Conservation (phyloP, 2,113 vertebrate genomes). For the Maylandia zebra region DNA sequence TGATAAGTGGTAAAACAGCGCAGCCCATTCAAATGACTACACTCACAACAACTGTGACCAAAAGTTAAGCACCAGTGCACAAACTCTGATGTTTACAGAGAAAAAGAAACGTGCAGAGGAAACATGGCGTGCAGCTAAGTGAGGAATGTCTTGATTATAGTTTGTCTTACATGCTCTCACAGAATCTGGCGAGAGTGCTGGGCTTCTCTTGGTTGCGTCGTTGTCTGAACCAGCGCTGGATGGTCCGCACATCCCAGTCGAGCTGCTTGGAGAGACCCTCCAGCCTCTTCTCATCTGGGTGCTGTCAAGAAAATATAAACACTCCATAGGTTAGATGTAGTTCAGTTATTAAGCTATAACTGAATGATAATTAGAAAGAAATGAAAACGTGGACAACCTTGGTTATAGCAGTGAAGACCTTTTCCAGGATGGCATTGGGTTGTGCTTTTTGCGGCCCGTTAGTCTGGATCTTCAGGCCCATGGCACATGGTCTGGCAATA, state of each 20-base stretch:
- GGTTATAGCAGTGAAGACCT: conserved; percentile 97
- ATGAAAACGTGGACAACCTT: conserved; percentile 71
- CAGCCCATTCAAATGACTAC: not conserved
- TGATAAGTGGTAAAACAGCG: not conserved
- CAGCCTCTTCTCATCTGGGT: conserved; percentile 94
- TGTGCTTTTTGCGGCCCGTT: conserved; percentile 91
- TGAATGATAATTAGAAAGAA: not conserved
- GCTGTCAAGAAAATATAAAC: conserved; percentile 63
- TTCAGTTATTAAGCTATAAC: not conserved
- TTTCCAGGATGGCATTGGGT: conserved; percentile 95
- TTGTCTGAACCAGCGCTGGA: conserved; percentile 96
- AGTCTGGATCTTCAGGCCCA: conserved; percentile 93
- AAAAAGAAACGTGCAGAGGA: not conserved
- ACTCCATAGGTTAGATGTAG: not conserved
- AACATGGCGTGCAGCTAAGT: not conserved
- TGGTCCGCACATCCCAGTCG: conserved; percentile 96
- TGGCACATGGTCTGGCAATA: conserved; percentile 93
- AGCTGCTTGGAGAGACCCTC: conserved; percentile 97
- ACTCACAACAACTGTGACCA: not conserved
- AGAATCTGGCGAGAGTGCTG: conserved; percentile 90
- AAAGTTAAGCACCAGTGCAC: not conserved
- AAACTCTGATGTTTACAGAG: not conserved
- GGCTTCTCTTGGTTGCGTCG: conserved; percentile 98
- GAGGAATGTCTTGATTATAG: not conserved
- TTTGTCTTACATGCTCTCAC: conserved; percentile 93